phyloP scores from a whole-genome alignment of 2,888 invertebrate species.

The Megastigmus dorsalis region DNA sequence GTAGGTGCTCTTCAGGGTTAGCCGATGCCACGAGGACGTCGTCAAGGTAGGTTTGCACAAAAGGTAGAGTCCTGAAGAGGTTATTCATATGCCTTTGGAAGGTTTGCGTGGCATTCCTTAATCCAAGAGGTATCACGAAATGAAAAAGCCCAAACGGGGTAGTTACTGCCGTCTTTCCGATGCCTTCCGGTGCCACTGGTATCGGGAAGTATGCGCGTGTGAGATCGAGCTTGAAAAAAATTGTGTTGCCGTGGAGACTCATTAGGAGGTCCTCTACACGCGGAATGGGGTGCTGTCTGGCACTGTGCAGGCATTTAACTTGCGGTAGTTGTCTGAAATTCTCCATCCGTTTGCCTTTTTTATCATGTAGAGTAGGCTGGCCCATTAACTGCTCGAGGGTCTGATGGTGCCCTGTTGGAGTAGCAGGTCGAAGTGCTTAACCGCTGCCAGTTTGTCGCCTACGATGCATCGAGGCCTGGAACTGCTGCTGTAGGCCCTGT shows the following conservation, averaged over 20 bases:
- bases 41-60: conserved; percentile 21
- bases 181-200: conserved; percentile 16
- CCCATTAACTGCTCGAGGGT: neutral
- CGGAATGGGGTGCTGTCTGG: neutral
- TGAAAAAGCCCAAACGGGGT: conserved; percentile 33
- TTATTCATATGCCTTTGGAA: conserved; percentile 33
- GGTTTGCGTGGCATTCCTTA: conserved; percentile 18
- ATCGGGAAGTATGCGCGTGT: neutral
- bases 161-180: conserved; percentile 30
- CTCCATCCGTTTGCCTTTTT: neutral
- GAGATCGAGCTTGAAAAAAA: conserved; percentile 13
- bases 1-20: conserved; percentile 1
- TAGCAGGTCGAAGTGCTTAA: neutral
- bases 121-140: conserved; percentile 31
- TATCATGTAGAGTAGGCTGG: neutral
- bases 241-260: conserved; percentile 10
- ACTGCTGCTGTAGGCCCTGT: no score
- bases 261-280: neutral
- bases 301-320: neutral
- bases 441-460: neutral
- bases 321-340: neutral
- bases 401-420: neutral
- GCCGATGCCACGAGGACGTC: conserved; percentile 3
- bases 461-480: neutral
- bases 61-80: conserved; percentile 4